Evolutionary conservation across 2,888 invertebrate genomes (phyloP), one percentile per base, ranked within the genome.

Genomic region (Hofmannophila pseudospretella): DNA sequence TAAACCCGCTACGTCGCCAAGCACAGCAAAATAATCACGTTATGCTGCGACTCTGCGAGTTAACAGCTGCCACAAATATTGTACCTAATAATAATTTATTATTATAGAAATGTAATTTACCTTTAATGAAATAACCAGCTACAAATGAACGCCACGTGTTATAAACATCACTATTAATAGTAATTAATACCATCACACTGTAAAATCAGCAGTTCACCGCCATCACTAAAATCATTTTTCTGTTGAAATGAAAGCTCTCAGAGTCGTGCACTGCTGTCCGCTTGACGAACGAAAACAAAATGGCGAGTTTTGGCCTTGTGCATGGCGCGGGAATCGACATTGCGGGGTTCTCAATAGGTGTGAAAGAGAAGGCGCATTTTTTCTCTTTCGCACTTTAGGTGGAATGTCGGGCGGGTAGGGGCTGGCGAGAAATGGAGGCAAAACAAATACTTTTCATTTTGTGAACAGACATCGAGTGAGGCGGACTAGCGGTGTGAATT

Each of bases 271-370:
- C 16, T 16, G 16, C 16, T n/a, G n/a, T n/a, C 55, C 30, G 47
- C 35, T 42, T 50, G 60, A 55, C 55, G 60, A 49, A 48, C 49
- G 44, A 54, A 51, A 45, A 63, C 65, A 67, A 67, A 67, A 67
- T 67, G 67, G 67, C 58, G 62, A 49, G 50, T 49, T 43, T 42
- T 32, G 33, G 39, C 45, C 38, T 43, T 41, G 23, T 26, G 49
- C 44, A 47, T 37, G 48, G 41, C 39, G 46, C 44, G 34, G 47
- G 42, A 44, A 45, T 36, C 49, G 44, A 41, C 47, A 33, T 37
- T 37, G 23, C 19, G 23, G 37, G 9, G 14, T 11, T 2, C 4
- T 25, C 32, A n/a, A 23, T n/a, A 11, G 22, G 34, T 40, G 32
- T 14, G 37, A 41, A 14, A 36, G 39, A 20, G 35, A 38, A 16